Evolutionary conservation across 2,797 vertebrate species (phyloP), one percentile per base, ranked within the genome.

Genomic region (Picus viridis): DNA sequence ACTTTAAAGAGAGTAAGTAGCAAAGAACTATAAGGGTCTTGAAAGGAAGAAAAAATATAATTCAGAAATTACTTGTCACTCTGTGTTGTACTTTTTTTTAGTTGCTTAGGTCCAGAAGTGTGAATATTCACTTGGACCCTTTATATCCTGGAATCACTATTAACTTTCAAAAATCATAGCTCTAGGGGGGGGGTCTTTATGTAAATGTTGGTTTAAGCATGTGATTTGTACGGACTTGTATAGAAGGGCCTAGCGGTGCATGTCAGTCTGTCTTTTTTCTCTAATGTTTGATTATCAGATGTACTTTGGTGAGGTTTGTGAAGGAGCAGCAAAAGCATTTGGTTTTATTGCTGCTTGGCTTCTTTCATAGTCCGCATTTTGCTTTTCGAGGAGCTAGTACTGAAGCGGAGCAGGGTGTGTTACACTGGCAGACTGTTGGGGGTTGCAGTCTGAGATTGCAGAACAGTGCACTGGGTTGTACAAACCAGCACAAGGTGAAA

Each of bases 171-270:
- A 93, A 87, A 69, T 83, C 12, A 12, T 6, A 64, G 10, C 9
- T 67, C 5, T 65, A 72, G 51, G 58, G 45, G 51, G 58, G 45
- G 29, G 9, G n/a, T 85, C 15, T 70, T 78, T 68, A 67, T 78
- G 30, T 78, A 92, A 89, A 83, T 63, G 23, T 15, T 79, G 29
- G 9, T 43, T 95, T 77, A 53, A 58, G 64, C 73, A 62, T 62
- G 22, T 57, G 49, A 30, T 73, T 79, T 88, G 41, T 83, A 30
- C 49, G 30, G 43, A 51, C 53, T 63, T 43, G 30, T 73, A 18
- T 36, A 72, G 51, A 64, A 68, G 26, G 45, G 24, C 43, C 39
- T 88, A 39, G 8, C 29, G 63, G 30, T 88, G 63, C 59, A 36
- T 64, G 30, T 83, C 88, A 47, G 77, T 87, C 36, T 92, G 0